These are phyloP conservation scores for Sinocyclocheilus grahami DNA, from an alignment of 2,113 vertebrate species.

Conservation along the genomic window DNA sequence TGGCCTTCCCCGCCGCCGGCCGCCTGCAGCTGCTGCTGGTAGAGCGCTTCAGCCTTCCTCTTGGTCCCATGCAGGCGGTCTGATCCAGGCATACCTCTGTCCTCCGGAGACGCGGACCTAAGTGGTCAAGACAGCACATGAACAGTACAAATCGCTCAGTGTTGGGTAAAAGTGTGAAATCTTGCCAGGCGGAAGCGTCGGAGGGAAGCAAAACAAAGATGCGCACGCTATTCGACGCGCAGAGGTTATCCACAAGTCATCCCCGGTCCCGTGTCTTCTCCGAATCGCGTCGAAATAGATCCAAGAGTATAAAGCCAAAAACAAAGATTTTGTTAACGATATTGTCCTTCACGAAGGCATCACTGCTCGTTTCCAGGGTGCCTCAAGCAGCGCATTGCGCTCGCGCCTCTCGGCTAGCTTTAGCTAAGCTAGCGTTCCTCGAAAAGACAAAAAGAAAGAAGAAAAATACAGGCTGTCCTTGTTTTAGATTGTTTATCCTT, in stretches of 20 bases:
- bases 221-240: conserved; percentile 60
- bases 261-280: conserved; percentile 59
- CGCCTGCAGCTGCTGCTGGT: conserved; percentile 42
- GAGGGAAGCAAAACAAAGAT: conserved; percentile 7
- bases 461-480: conserved; percentile 57
- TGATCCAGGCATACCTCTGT: conserved; percentile 81
- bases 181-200: neutral
- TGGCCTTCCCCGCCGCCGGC: conserved; percentile 51
- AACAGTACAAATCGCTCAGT: conserved; percentile 63
- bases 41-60: conserved; percentile 75
- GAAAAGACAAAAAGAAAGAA: conserved; percentile 60
- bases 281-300: conserved; percentile 38
- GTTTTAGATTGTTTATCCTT: conserved; percentile 74
- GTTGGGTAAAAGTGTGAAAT: conserved; percentile 44
- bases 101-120: conserved; percentile 70
- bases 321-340: conserved; percentile 41
- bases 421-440: conserved; percentile 70
- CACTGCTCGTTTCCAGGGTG: conserved; percentile 56
- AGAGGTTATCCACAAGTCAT: conserved; percentile 68
- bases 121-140: conserved; percentile 70
- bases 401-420: conserved; percentile 74
- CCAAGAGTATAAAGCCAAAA: neutral
- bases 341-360: conserved; percentile 48
- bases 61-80: conserved; percentile 83
- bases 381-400: conserved; percentile 66